Conservation (phyloP, 2,113 vertebrate genomes). For the Caracal caracal region DNA sequence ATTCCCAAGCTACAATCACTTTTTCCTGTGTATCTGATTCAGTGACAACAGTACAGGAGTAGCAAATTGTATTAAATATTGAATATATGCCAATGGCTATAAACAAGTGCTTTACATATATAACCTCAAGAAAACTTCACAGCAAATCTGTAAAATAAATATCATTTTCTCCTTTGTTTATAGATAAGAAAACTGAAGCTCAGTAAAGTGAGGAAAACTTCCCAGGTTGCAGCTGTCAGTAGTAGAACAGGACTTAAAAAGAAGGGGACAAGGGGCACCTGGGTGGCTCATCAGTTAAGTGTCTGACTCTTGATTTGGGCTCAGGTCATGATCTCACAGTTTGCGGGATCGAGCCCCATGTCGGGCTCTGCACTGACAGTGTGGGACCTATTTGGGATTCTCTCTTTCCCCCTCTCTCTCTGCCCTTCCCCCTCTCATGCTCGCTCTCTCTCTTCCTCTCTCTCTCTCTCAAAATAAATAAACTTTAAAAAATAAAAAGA, state of each 20-base stretch:
- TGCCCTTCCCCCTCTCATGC: too few relatives aligned
- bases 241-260: slow-evolving; percentile 2
- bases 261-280: background rate
- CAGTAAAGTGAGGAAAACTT: background rate
- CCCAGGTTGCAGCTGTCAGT: background rate
- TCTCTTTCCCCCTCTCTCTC: too few relatives aligned
- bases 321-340: too few relatives aligned
- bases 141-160: slow-evolving; percentile 20
- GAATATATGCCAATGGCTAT: slow-evolving; percentile 44
- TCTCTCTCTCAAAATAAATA: too few relatives aligned
- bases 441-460: too few relatives aligned
- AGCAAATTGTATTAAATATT: slow-evolving; percentile 62
- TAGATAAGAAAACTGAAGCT: background rate
- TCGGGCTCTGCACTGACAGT: too few relatives aligned
- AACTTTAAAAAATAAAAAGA: slow-evolving; percentile 27
- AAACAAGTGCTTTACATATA: slow-evolving; percentile 44
- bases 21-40: slow-evolving; percentile 48
- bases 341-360: too few relatives aligned
- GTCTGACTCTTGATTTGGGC: too few relatives aligned
- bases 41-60: slow-evolving; percentile 13
- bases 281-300: too few relatives aligned
- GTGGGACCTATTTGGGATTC: too few relatives aligned
- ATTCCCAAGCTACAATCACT: background rate
- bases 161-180: slow-evolving; percentile 37
- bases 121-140: slow-evolving; percentile 42